Conservation (phyloP, 1,140 invertebrate species). For the Lycorma delicatula region DNA sequence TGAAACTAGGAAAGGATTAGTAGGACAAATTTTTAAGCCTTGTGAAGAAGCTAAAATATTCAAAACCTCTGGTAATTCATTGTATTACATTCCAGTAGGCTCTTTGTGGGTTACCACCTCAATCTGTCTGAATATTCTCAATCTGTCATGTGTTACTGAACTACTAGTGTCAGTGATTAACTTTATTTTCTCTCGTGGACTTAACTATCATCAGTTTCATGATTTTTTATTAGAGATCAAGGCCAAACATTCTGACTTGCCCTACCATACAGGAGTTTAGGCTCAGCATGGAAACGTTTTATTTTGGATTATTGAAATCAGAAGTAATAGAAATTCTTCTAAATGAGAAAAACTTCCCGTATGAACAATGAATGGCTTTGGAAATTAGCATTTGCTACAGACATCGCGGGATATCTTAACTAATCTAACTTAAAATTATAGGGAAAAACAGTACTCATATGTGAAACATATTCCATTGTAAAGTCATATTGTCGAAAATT, state of each 20-base stretch:
- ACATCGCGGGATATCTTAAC: conserved; percentile 2
- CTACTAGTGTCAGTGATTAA: conserved; percentile 32
- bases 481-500: no score
- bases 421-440: conserved; percentile 8
- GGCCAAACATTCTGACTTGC: conserved; percentile 30
- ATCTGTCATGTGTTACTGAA: conserved; percentile 31
- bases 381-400: conserved; percentile 9
- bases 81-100: conserved; percentile 34
- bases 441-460: no score
- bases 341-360: neutral
- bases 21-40: conserved; percentile 27
- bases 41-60: conserved; percentile 17
- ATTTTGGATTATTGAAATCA: conserved; percentile 12
- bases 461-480: no score
- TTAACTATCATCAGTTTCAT: conserved; percentile 33
- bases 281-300: conserved; percentile 30
- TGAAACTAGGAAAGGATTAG: conserved; percentile 27
- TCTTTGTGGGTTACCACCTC: conserved; percentile 28
- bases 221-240: no score
- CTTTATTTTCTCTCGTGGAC: conserved; percentile 31
- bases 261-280: conserved; percentile 32
- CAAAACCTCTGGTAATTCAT: conserved; percentile 26
- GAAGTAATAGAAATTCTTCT: conserved; percentile 6
- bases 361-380: conserved; percentile 16
- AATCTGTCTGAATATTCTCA: no score